Evolutionary conservation across 2,888 invertebrate species (phyloP), one percentile per base, ranked within the genome.

Genomic region (Anodontia alba): DNA sequence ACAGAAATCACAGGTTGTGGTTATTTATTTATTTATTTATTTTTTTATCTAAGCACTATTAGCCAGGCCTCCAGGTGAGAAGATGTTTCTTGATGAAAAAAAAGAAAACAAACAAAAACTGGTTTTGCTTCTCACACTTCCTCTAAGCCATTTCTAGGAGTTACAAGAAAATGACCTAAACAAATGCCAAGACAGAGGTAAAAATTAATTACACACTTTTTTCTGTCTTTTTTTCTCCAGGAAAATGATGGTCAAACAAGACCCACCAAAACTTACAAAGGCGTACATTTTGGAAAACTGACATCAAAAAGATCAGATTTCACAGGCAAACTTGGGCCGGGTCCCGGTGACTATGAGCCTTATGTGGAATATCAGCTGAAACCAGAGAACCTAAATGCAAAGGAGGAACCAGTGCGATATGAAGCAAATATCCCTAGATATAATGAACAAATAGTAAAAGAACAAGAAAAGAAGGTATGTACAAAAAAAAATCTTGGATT

Each of bases 291-390:
- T 84, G 92, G 94, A 20, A 93, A 93, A 71, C 83, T 91, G 77
- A 90, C 94, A 7, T 90, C 93, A 15, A 90, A 91, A 77, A 77
- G 94, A 46, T 86, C 87, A 71, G 92, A 92, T 72, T 91, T 94
- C 73, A 80, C 76, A 20, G 93, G 93, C 12, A 90, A 88, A 57
- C 75, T 87, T 0, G 94, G 94, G 0, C 94, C 94, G 0, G 94
- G 94, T 8, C 94, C 94, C 0, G 94, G 94, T 3, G 93, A 94
- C 72, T 94, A 94, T 84, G 94, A 94, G 29, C 93, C 93, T 0
- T 92, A 89, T 74, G 68, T 75, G 7, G 89, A 91, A 15, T 33
- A 86, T 1, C 78, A 68, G 26, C 42, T 83, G 43, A 81, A 80
- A 67, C 80, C 88, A 3, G 92, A 93, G 78, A 92, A 93, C 80